Evolutionary conservation across 2,113 vertebrate genomes (phyloP).

Genomic region (Leptobrachium ailaonicum): DNA sequence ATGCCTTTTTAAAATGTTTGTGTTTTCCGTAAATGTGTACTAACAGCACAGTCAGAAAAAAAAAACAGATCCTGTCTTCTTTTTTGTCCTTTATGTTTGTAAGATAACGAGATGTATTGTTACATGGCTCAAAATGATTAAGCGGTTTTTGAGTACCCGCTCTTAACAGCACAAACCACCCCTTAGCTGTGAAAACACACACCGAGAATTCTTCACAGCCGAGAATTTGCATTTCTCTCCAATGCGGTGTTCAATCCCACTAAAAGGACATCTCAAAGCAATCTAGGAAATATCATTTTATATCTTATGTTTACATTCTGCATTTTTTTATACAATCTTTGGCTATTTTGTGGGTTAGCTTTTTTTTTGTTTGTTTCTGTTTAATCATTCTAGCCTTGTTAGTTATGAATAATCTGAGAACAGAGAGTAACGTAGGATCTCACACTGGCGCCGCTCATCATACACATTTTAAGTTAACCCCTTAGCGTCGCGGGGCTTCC

Average conservation of each 20-base stretch:
- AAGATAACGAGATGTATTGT: constrained; percentile 56
- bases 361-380: background rate
- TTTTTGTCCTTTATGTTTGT: constrained; percentile 67
- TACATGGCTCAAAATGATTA: constrained; percentile 37
- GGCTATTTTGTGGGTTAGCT: too few species aligned
- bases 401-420: too few species aligned
- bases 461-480: too few species aligned
- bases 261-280: constrained; percentile 1
- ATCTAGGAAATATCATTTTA: background rate
- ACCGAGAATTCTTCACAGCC: constrained; percentile 13
- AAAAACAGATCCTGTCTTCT: constrained; percentile 41
- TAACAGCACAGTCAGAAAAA: constrained; percentile 56
- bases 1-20: constrained; percentile 62
- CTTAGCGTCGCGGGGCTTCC: too few species aligned
- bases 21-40: constrained; percentile 68
- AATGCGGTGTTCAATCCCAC: background rate
- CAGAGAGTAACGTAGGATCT: too few species aligned
- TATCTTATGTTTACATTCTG: constrained; percentile 24
- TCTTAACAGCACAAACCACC: constrained; percentile 26
- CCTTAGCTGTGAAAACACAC: constrained; percentile 32
- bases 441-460: too few species aligned
- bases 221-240: constrained; percentile 19
- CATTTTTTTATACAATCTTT: background rate
- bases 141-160: constrained; percentile 42
- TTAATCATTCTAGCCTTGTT: background rate